Evolutionary conservation across 2,113 vertebrate species (phyloP), one percentile per base, ranked within the genome.

Genomic region (Psephotus haematonotus): DNA sequence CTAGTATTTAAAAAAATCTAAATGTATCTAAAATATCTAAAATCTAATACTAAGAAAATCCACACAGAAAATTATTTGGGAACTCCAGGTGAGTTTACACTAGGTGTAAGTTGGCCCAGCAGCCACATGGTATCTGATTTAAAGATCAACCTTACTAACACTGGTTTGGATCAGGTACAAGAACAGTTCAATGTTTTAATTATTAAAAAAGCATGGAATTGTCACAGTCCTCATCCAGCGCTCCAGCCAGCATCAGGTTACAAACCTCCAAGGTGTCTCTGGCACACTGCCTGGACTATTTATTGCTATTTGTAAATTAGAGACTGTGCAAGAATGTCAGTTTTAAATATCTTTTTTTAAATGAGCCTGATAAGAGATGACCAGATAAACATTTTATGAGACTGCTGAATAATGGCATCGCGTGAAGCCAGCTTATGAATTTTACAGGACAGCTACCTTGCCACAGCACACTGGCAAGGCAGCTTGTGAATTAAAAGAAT

Each of bases 271-370:
- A 96, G 95, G 93, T 95, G 83, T 91, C 69, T 67, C 95, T 98
- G 97, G 97, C 93, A 93, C 4, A 2, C 70, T 92, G 96, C 96
- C 87, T 47, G 81, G 82, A 74, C 29, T 97, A 94, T 98, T 98
- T 98, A 98, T 95, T 97, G 95, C 94, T 95, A 90, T 97, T 98
- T 98, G 96, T 96, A 98, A 98, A 97, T 97, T 97, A 97, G 96
- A 95, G 23, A 14, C 92, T 90, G 95, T 92, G 84, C 89, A 95
- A 96, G 97, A 97, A 98, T 91, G 97, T 97, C 97, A 95, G 18
- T 97, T 97, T 97, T 92, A 98, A 97, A 94, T 96, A 86, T 81
- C 82, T 92, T 83, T 92, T 93, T 96, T 97, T 98, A 97, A 98
- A 97, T 82, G 85, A 96, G 93, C n/a, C 95, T 93, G 96, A 97